Percentiles rank a stretch among this genome's conserved stretches.
Evolutionary conservation across 2,113 vertebrate species (phyloP).

Genomic region (Falcunculus frontatus): DNA sequence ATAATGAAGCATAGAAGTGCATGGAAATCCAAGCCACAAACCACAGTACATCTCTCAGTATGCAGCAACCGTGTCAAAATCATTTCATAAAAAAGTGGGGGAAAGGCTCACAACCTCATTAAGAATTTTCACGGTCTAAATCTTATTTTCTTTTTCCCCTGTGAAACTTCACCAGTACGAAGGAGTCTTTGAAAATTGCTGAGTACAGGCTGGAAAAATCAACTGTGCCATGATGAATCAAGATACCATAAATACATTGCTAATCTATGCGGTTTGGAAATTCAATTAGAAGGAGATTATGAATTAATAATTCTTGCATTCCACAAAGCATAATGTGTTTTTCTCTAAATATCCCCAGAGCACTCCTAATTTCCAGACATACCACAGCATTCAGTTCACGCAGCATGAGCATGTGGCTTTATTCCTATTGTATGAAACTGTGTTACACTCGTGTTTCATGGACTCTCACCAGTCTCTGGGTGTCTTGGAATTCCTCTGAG

Average conservation of each 20-base stretch:
- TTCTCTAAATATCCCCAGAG: not conserved
- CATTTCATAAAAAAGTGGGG: not conserved
- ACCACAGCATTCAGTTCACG: not conserved
- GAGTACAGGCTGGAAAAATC: not conserved
- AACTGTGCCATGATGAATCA: not conserved
- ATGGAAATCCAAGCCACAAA: not conserved
- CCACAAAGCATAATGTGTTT: not conserved
- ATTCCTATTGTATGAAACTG: not conserved
- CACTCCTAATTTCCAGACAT: not conserved
- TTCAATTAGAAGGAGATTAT: not conserved
- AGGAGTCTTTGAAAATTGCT: not conserved
- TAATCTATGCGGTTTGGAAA: not conserved
- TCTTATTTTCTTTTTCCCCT: not conserved
- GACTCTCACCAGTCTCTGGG: not conserved
- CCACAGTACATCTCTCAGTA: not conserved
- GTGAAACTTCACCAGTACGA: not conserved
- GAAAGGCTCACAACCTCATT: not conserved
- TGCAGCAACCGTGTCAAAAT: not conserved
- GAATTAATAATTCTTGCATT: not conserved
- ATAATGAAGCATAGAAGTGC: not conserved
- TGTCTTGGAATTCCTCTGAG: not conserved
- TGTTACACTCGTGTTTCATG: not conserved
- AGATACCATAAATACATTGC: not conserved
- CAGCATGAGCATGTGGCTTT: not conserved
- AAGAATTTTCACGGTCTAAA: not conserved